Evolutionary conservation across 1,140 invertebrate genomes (phyloP), one percentile per base, ranked within the genome.

Genomic region (Marisa cornuarietis): DNA sequence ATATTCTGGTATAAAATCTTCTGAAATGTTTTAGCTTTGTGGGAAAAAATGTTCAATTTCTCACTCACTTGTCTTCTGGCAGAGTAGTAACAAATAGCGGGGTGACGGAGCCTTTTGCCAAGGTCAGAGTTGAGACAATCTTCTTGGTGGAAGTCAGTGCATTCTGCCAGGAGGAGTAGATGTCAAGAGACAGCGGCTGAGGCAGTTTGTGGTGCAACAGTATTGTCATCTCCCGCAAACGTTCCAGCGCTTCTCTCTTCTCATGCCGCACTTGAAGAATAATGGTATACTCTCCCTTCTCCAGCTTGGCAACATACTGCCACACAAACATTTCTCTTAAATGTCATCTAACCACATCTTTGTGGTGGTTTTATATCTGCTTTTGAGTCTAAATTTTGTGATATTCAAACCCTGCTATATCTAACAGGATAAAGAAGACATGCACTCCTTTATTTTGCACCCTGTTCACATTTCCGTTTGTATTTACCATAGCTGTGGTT

Each of bases 231-330:
- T 93, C 93, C 51, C 93, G 94, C 31, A 99, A 90, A 91, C 95
- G 95, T 80, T 99, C 97, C n/a, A 99, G 92, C 76, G 96, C 89
- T 51, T 96, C 94, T 80, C 94, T 94, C 85, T 95, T 95, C 86
- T 99, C 97, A 91, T 99, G 97, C 0, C 97, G 94, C 16, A 99
- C 91, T 89, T 97, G 96, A 85, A 98, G 91, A 71, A 94, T 93
- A 20, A 99, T 91, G 11, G 94, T 94, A 89, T 98, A 99, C 84
- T 99, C 97, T n/a, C 97, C 97, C 91, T 98, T 99, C 81, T 98
- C 97, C 79, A 99, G 89, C 92, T 99, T 98, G 61, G 93, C 88
- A 66, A 93, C 92, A 90, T 97, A 96, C 96, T 97, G 88, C 80
- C 94, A 92, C 65, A 83, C 82, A 58, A 58, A 58, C 54, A 58